Base-by-base conservation (phyloP, 2,888 invertebrate genomes). In the Morpho helenor region DNA sequence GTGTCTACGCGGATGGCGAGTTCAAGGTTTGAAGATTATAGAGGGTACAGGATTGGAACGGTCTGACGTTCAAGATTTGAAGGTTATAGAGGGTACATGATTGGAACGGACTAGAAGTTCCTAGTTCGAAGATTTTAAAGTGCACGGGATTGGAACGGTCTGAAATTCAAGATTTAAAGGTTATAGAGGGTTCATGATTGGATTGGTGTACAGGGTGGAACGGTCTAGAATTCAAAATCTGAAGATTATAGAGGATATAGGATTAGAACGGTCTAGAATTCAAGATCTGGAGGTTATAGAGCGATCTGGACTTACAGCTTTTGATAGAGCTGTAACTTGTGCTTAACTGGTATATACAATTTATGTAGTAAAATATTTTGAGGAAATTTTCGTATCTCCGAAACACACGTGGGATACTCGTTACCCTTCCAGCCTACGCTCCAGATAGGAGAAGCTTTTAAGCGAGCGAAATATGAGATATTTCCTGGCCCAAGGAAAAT, bases 1-100 rank as follows among this genome's bases (percentile, higher is more conserved):
- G 52, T 44, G 39, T 22, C 52, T 52, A 51, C 41, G 49, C 60
- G 60, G 49, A 60, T 60, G 46, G 48, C 49, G 45, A 50, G 52
- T 49, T 56, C 52, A 49, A 56, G 48, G 56, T 49, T 57, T 43
- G 10, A 10, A 48, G 47, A 43, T 52, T 52, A 57, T 48, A 52
- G 46, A 53, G 52, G 40, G 31, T 31, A 31, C 31, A 31, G 31
- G 31, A 2, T 31, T 31, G 31, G n/a, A 39, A 31, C 10, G 10
- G 31, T 52, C 43, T 43, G 44, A 39, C 46, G 52, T 49, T 56
- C 52, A 49, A 56, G 48, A 52, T 49, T 57, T 39, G 10, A 10
- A 48, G 47, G 39, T 52, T 52, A 52, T 48, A 52, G 46, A 46
- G 39, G 40, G 31, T 5, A 31, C 5, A 31, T 1, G 31, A 31